phyloP scores from a whole-genome alignment of 2,888 invertebrate genomes.

The Brassicogethes aeneus region DNA sequence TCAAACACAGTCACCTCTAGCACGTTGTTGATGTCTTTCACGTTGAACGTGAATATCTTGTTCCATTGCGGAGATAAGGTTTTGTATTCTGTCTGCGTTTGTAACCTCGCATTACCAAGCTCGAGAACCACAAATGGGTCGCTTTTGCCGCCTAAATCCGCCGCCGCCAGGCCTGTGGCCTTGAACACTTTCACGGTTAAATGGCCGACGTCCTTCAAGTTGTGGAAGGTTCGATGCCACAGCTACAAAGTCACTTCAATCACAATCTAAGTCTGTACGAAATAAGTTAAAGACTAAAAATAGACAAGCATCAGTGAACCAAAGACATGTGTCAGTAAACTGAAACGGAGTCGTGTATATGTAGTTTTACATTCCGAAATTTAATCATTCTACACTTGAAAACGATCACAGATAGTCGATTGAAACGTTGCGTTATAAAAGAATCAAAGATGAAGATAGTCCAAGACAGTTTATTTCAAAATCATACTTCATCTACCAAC shows the following conservation, averaged over 20 bases:
- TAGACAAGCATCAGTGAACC: too few relatives aligned
- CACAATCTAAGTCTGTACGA: too few relatives aligned
- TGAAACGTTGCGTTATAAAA: too few relatives aligned
- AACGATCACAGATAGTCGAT: too few relatives aligned
- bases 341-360: too few relatives aligned
- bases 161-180: conserved; percentile 80
- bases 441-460: too few relatives aligned
- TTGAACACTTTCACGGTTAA: conserved; percentile 88
- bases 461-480: too few relatives aligned
- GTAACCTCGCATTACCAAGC: conserved; percentile 85
- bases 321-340: too few relatives aligned
- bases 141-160: conserved; percentile 94
- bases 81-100: conserved; percentile 98
- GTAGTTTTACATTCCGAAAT: too few relatives aligned
- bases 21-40: conserved; percentile 92
- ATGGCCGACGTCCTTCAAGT: conserved; percentile 83
- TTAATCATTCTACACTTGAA: too few relatives aligned
- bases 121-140: conserved; percentile 98
- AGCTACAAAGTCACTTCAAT: conserved; percentile 48
- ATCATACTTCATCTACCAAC: too few relatives aligned
- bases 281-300: too few relatives aligned
- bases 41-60: conserved; percentile 94
- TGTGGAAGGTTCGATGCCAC: conserved; percentile 59
- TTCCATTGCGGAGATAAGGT: conserved; percentile 96
- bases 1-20: conserved; percentile 95